These are phyloP conservation scores for Solenopsis invicta DNA, from an alignment of 1,140 invertebrate genomes.

Conservation along the genomic window DNA sequence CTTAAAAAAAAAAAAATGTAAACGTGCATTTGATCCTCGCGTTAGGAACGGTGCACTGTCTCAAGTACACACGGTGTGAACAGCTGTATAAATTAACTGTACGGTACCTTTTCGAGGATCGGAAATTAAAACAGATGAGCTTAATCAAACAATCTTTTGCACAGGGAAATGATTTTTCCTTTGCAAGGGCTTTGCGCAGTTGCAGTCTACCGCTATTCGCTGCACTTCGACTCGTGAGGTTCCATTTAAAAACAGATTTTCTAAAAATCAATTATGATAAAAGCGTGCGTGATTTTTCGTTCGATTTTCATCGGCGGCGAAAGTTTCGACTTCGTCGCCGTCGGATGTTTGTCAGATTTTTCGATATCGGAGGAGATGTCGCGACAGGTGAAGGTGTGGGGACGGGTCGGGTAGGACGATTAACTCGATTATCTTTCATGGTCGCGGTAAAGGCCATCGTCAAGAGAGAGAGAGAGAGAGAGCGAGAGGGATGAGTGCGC, in stretches of 20 bases:
- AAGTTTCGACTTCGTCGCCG: not conserved
- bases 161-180: not conserved
- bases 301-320: not conserved
- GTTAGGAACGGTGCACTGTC: not conserved
- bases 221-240: not conserved
- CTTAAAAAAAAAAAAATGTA: conserved; percentile 20
- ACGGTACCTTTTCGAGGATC: not conserved
- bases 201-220: not conserved
- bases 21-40: not conserved
- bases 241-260: not conserved
- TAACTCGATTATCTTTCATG: conserved; percentile 60
- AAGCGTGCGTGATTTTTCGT: not conserved
- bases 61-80: not conserved
- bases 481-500: conserved; percentile 31
- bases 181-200: not conserved
- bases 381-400: conserved; percentile 26
- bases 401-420: conserved; percentile 25
- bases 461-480: conserved; percentile 44
- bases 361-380: conserved; percentile 5
- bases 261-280: not conserved
- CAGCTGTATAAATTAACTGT: not conserved
- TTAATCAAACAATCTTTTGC: not conserved
- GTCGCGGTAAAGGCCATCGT: conserved; percentile 56
- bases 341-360: conserved; percentile 12
- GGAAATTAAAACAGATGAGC: not conserved